Percentiles rank a stretch among this genome's conserved stretches.
Evolutionary conservation across 2,888 invertebrate genomes (phyloP).

Genomic region (Liopterus haemorrhoidalis): DNA sequence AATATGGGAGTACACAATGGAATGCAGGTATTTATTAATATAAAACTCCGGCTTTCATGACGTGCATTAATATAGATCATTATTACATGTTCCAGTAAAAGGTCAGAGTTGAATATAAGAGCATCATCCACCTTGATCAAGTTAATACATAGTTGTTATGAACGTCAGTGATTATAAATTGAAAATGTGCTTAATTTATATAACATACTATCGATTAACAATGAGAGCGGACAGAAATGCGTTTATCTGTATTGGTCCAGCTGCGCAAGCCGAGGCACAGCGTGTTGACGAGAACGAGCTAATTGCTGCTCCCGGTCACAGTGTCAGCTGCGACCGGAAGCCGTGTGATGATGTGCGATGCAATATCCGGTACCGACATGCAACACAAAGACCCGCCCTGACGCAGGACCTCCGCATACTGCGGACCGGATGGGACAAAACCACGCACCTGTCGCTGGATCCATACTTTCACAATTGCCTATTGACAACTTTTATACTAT

Average conservation of each 20-base stretch:
- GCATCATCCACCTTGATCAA: too few relatives aligned
- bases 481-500: too few relatives aligned
- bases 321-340: constrained; percentile 4
- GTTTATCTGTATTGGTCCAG: background rate
- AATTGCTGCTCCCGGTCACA: constrained; percentile 3
- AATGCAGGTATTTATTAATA: too few relatives aligned
- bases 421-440: too few relatives aligned
- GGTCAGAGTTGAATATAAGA: too few relatives aligned
- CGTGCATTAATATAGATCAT: too few relatives aligned
- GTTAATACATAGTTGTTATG: background rate
- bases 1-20: too few relatives aligned
- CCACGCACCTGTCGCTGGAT: too few relatives aligned
- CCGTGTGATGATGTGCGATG: constrained; percentile 4
- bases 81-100: too few relatives aligned
- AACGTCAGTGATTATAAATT: too few relatives aligned
- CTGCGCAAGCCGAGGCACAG: background rate
- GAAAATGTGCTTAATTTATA: constrained; percentile 2
- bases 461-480: too few relatives aligned
- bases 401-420: constrained; percentile 5
- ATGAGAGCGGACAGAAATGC: background rate
- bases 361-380: constrained; percentile 7
- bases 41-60: too few relatives aligned
- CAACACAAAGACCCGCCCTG: background rate
- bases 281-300: background rate
- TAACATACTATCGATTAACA: constrained; percentile 4